Conservation (phyloP, 2,797 vertebrate species). For the Trachurus trachurus region DNA sequence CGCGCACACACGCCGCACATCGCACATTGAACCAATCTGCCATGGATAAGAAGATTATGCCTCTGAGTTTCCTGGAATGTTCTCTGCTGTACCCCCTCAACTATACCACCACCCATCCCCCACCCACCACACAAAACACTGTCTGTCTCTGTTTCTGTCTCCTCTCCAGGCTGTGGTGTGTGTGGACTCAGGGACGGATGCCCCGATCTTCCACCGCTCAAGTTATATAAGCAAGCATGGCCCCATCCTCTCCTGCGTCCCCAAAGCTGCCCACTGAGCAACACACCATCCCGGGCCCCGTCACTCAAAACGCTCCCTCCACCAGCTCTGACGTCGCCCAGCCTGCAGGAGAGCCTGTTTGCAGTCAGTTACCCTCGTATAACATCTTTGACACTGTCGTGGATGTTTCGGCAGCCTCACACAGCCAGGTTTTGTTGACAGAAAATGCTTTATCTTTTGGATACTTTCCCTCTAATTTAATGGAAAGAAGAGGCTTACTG, state of each 20-base stretch:
- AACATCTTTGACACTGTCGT: slow-evolving; percentile 20
- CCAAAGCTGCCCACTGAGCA: slow-evolving; percentile 39
- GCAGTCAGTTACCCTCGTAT: slow-evolving; percentile 28
- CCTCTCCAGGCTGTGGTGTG: slow-evolving; percentile 40
- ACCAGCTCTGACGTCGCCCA: slow-evolving; percentile 19
- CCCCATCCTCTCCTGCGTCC: slow-evolving; percentile 47
- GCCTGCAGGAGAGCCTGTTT: slow-evolving; percentile 41
- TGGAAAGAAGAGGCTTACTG: slow-evolving; percentile 11
- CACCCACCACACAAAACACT: slow-evolving; percentile 44
- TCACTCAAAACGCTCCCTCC: slow-evolving; percentile 41
- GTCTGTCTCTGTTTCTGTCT: slow-evolving; percentile 40
- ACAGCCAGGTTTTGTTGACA: slow-evolving; percentile 27
- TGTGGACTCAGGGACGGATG: slow-evolving; percentile 59
- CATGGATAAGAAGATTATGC: slow-evolving; percentile 86
- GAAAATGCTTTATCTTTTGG: slow-evolving; percentile 21
- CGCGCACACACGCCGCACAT: slow-evolving; percentile 43
- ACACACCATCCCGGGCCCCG: slow-evolving; percentile 15
- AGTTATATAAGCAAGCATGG: slow-evolving; percentile 80
- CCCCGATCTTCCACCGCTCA: slow-evolving; percentile 56
- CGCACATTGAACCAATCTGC: slow-evolving; percentile 78
- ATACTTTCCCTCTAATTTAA: slow-evolving; percentile 32
- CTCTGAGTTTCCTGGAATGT: slow-evolving; percentile 82
- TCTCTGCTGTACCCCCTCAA: slow-evolving; percentile 70
- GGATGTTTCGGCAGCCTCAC: slow-evolving; percentile 9
- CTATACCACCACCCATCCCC: slow-evolving; percentile 52